Conservation (phyloP, 2,888 invertebrate species). For the Metopia argyrocephala region DNA sequence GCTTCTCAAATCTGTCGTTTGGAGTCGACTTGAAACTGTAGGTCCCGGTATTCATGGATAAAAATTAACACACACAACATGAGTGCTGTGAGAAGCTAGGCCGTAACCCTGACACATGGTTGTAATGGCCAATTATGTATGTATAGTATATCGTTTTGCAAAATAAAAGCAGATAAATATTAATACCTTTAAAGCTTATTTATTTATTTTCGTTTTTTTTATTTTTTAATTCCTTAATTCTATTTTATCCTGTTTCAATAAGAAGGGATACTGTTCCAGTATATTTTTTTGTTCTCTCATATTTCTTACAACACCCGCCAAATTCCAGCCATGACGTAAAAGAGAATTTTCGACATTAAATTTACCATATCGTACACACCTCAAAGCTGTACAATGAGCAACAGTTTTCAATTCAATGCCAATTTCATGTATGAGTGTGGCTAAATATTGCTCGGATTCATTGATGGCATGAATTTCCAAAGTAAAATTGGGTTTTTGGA, state of each 20-base stretch:
- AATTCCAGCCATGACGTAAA: slow-evolving; percentile 89
- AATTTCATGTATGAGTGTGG: slow-evolving; percentile 88
- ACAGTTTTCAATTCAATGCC: slow-evolving; percentile 88
- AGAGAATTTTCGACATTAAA: slow-evolving; percentile 88
- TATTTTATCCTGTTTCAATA: slow-evolving; percentile 70
- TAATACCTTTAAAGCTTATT: not conserved
- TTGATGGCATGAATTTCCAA: slow-evolving; percentile 93
- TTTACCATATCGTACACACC: slow-evolving; percentile 90
- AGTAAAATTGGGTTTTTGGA: slow-evolving; percentile 89
- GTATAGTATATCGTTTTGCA: too few species aligned
- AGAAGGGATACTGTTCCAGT: slow-evolving; percentile 76
- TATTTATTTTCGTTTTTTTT: too few species aligned
- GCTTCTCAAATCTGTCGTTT: too few species aligned
- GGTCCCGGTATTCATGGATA: too few species aligned
- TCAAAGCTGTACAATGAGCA: slow-evolving; percentile 89
- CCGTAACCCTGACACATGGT: too few species aligned
- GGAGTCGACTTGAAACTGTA: too few species aligned
- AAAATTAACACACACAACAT: too few species aligned
- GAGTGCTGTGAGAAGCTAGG: too few species aligned
- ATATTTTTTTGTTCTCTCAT: slow-evolving; percentile 81
- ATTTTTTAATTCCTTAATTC: slow-evolving; percentile 67
- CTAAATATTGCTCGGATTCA: slow-evolving; percentile 88
- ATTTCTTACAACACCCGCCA: slow-evolving; percentile 84
- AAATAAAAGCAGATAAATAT: too few species aligned
- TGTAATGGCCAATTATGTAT: too few species aligned